phyloP scores from a whole-genome alignment of 1,140 invertebrate genomes.

The Littorina saxatilis region DNA sequence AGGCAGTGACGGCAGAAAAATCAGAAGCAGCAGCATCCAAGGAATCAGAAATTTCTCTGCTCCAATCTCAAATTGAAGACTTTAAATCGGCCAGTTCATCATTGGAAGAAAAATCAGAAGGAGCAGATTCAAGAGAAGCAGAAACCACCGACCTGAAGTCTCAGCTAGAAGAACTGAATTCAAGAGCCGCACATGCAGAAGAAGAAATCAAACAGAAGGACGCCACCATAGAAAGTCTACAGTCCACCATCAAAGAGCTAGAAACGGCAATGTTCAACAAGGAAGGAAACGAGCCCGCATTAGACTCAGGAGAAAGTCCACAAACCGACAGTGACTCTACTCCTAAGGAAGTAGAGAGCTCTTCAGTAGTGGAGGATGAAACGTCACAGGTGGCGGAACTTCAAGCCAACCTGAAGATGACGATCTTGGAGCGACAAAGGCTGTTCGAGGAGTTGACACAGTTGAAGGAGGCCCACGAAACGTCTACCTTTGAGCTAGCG shows the following conservation, averaged over 20 bases:
- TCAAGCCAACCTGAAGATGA: constrained; percentile 33
- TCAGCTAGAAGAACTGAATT: constrained; percentile 19
- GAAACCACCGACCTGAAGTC: constrained; percentile 8
- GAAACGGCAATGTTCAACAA: neutral
- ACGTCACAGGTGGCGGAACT: constrained; percentile 33
- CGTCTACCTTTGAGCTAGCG: constrained; percentile 45
- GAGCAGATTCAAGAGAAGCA: too few species aligned
- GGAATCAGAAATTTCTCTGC: too few species aligned
- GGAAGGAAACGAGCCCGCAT: neutral
- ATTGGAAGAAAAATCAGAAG: too few species aligned
- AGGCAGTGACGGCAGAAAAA: neutral
- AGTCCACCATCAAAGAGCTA: neutral
- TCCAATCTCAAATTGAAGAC: too few species aligned
- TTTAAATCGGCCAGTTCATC: too few species aligned
- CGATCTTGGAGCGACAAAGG: constrained; percentile 37
- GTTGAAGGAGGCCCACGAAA: constrained; percentile 45
- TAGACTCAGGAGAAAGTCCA: neutral
- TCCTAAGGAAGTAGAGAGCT: neutral
- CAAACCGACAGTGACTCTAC: neutral
- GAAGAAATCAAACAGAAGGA: constrained; percentile 15
- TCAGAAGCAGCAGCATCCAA: neutral
- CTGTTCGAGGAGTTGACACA: constrained; percentile 42
- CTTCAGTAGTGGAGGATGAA: constrained; percentile 15
- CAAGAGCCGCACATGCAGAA: neutral
- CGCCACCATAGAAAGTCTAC: neutral